Evolutionary conservation across 1,140 invertebrate species (phyloP).

Genomic region (Temnothorax curvispinosus): DNA sequence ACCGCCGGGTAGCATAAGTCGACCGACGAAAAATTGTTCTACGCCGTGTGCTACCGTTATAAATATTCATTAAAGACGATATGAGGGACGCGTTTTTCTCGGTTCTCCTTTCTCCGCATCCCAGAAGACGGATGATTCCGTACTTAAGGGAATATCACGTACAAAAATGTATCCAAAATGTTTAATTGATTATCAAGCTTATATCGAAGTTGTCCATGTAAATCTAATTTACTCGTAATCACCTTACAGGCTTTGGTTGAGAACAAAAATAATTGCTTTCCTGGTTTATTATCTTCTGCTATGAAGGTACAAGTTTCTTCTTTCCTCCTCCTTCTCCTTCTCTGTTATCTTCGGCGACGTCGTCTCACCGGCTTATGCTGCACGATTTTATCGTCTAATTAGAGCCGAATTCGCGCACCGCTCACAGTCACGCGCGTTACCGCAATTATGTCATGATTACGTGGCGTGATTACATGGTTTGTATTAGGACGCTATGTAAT

Average conservation of each 20-base stretch:
- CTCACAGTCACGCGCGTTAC: conserved; percentile 19
- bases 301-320: background rate
- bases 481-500: conserved; percentile 38
- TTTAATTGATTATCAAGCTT: background rate
- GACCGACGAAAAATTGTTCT: conserved; percentile 11
- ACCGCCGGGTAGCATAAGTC: conserved; percentile 47
- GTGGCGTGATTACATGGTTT: conserved; percentile 42
- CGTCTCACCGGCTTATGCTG: background rate
- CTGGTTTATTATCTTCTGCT: background rate
- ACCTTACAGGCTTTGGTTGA: background rate
- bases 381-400: conserved; percentile 53
- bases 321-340: background rate
- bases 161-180: background rate
- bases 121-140: background rate
- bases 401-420: conserved; percentile 35
- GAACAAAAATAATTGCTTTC: too few species aligned
- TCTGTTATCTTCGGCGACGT: background rate
- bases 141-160: background rate
- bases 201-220: background rate
- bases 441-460: conserved; percentile 58
- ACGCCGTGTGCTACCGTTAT: background rate
- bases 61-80: conserved; percentile 61
- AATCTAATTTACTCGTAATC: background rate
- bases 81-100: background rate
- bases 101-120: background rate